Evolutionary conservation across 1,140 invertebrate species (phyloP).

Genomic region (Drosophila sulfurigaster): DNA sequence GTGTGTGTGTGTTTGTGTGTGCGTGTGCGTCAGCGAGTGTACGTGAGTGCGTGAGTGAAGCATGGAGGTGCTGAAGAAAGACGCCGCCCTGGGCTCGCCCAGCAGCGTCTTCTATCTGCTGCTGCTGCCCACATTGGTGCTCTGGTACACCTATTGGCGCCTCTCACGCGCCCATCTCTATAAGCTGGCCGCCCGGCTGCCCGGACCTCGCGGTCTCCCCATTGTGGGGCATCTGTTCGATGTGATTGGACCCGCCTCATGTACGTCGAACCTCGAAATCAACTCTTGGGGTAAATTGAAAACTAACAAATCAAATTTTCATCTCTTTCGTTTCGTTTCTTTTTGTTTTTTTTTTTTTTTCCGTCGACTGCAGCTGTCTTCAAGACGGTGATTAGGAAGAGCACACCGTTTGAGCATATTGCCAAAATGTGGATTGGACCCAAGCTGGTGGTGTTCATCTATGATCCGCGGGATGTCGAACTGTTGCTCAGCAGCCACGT

Average conservation of each 20-base stretch:
- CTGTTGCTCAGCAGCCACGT: conserved; percentile 90
- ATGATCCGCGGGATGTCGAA: conserved; percentile 91
- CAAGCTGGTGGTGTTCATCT: conserved; percentile 89
- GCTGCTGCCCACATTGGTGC: conserved; percentile 88
- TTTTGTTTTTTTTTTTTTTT: background rate
- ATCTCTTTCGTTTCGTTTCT: background rate
- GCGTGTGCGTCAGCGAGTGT: background rate
- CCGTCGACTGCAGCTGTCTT: conserved; percentile 87
- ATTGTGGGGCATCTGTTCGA: conserved; percentile 90
- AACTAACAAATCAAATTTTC: background rate
- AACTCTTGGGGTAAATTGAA: too few species aligned
- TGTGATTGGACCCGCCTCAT: conserved; percentile 88
- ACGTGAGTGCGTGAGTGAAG: conserved; percentile 14
- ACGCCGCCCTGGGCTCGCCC: conserved; percentile 85
- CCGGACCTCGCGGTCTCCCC: conserved; percentile 89
- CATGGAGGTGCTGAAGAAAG: conserved; percentile 78
- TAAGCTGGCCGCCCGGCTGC: conserved; percentile 89
- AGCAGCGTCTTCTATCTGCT: conserved; percentile 89
- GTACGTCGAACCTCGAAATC: conserved; percentile 53
- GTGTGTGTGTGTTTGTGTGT: conserved; percentile 4
- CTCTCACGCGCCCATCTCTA: conserved; percentile 89
- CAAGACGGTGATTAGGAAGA: conserved; percentile 87
- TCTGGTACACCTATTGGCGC: conserved; percentile 91
- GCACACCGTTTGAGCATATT: conserved; percentile 87
- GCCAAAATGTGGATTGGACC: conserved; percentile 91